Percentiles rank a stretch among this genome's conserved stretches.
phyloP scores from a whole-genome alignment of 2,113 vertebrate genomes.

The Rissa tridactyla region DNA sequence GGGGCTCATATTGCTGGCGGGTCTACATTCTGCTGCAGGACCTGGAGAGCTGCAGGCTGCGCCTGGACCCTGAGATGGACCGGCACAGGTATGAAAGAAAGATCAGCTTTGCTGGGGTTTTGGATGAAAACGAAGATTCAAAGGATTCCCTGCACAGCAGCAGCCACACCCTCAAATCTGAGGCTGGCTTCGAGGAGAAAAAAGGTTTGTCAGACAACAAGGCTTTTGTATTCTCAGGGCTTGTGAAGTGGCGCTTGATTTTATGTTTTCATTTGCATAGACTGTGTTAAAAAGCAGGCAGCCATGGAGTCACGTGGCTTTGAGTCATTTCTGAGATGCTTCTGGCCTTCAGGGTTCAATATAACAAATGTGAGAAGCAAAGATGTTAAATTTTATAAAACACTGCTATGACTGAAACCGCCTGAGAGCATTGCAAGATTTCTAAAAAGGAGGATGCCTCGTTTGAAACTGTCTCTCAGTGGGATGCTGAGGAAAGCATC shows the following conservation, averaged over 20 bases:
- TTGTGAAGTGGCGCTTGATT: constrained; percentile 48
- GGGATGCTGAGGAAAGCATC: not conserved
- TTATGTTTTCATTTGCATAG: constrained; percentile 46
- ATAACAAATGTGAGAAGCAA: constrained; percentile 49
- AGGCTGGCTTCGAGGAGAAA: constrained; percentile 91
- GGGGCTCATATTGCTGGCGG: not conserved
- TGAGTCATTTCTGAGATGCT: not conserved
- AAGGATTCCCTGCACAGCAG: constrained; percentile 98
- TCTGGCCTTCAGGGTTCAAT: not conserved
- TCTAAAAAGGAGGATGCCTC: not conserved
- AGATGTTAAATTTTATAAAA: constrained; percentile 23
- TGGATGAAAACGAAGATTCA: constrained; percentile 93
- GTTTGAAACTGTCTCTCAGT: not conserved
- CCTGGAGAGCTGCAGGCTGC: constrained; percentile 90
- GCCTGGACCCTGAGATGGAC: constrained; percentile 93
- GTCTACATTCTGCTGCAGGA: constrained; percentile 75
- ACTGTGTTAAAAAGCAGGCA: constrained; percentile 20
- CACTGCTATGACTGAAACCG: not conserved
- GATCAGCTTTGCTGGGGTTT: constrained; percentile 97
- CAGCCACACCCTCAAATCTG: constrained; percentile 97
- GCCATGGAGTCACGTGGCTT: constrained; percentile 33
- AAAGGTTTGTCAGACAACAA: constrained; percentile 78
- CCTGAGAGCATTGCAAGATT: not conserved
- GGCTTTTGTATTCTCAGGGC: not conserved
- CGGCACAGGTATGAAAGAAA: constrained; percentile 97